Evolutionary conservation across 2,797 vertebrate genomes (phyloP).

Genomic region (Rhabdomys pumilio): DNA sequence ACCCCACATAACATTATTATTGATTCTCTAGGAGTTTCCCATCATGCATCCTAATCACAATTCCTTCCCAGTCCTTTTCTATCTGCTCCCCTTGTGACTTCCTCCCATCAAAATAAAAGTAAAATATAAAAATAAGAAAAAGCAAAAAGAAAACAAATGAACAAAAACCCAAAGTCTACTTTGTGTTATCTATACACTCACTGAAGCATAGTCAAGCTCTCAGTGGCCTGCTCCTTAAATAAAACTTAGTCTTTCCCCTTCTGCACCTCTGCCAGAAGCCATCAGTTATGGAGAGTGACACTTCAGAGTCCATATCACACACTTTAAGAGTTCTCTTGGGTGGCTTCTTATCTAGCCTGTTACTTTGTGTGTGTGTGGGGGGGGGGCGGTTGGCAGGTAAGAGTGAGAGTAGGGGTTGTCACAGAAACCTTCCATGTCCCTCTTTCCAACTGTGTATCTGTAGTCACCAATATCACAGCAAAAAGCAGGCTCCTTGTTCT

Average conservation of each 20-base stretch:
- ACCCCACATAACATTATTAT: neutral
- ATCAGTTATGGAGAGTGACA: neutral
- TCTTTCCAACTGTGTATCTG: neutral
- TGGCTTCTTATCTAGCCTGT: neutral
- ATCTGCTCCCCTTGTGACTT: neutral
- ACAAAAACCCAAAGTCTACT: neutral
- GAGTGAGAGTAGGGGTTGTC: neutral
- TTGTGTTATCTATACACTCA: neutral
- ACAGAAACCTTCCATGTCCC: neutral
- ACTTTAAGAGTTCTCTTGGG: neutral
- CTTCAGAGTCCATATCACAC: neutral
- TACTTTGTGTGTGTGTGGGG: neutral
- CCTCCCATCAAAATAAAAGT: neutral
- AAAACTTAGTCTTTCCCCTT: neutral
- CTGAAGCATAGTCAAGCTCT: neutral
- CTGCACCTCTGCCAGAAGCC: neutral
- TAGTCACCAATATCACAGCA: neutral
- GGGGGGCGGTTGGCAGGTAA: neutral
- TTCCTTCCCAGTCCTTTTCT: neutral
- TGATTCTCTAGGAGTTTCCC: neutral
- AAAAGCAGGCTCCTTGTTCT: neutral
- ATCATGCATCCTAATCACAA: neutral
- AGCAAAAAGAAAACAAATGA: neutral
- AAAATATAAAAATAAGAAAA: neutral
- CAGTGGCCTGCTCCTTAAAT: neutral